Percentiles rank a stretch among this genome's conserved stretches.
These are phyloP conservation scores for Schizopygopsis malacanthus DNA, from an alignment of 2,797 vertebrate genomes.

Conservation along the genomic window DNA sequence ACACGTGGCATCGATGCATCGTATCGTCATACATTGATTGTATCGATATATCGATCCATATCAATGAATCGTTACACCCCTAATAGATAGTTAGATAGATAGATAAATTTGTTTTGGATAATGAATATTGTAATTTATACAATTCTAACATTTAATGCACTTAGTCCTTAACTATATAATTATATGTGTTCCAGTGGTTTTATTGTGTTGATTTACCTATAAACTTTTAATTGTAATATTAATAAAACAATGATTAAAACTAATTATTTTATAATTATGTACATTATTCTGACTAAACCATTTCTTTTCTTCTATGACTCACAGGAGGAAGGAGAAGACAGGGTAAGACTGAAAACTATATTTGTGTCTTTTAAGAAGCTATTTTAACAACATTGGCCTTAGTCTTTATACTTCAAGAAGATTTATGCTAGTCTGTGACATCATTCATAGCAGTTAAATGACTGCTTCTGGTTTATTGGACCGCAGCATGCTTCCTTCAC, in stretches of 20 bases:
- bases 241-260: neutral
- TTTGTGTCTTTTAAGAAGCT: neutral
- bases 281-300: neutral
- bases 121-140: no score
- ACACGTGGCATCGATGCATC: no score
- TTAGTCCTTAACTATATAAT: no score
- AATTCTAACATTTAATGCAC: no score
- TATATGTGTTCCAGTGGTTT: neutral
- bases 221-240: neutral
- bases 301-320: conserved; percentile 20
- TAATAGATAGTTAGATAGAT: neutral
- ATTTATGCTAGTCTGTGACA: neutral
- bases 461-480: neutral
- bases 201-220: neutral
- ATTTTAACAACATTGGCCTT: conserved; percentile 12
- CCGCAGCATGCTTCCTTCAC: neutral
- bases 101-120: neutral
- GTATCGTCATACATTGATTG: no score
- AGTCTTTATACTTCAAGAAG: neutral
- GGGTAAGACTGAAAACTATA: conserved; percentile 62
- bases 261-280: neutral
- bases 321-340: conserved; percentile 68
- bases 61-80: no score
- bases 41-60: no score
- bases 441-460: neutral